Evolutionary conservation across 1,140 invertebrate species (phyloP).

Genomic region (Drosophila auraria): DNA sequence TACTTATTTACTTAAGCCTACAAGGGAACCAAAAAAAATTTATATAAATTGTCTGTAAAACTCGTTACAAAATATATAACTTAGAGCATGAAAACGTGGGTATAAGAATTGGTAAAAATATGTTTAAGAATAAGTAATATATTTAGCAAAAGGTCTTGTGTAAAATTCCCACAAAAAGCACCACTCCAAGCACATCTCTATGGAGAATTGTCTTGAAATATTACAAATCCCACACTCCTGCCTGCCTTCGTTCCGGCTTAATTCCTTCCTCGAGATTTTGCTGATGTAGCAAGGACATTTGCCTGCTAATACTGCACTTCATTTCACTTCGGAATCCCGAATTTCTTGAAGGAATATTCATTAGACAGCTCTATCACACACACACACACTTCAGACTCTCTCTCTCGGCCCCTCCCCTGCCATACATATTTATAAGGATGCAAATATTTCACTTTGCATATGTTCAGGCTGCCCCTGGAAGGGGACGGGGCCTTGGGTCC

Average conservation of each 20-base stretch:
- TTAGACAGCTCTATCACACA: conserved; percentile 59
- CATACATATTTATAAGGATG: conserved; percentile 85
- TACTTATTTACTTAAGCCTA: no score
- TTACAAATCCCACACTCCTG: conserved; percentile 2
- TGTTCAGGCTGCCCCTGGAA: conserved; percentile 40
- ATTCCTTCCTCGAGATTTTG: conserved; percentile 17
- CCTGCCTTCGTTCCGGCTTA: background rate
- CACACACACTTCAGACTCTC: background rate
- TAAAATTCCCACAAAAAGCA: no score
- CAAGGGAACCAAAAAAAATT: no score
- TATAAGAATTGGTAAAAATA: background rate
- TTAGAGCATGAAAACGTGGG: no score
- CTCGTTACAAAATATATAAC: background rate
- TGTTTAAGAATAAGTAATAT: background rate
- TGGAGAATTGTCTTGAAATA: background rate
- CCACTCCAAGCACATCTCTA: background rate
- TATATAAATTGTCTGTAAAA: no score
- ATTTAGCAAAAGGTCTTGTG: background rate
- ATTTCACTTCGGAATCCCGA: conserved; percentile 40
- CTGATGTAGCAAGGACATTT: conserved; percentile 41
- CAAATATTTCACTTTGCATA: conserved; percentile 85
- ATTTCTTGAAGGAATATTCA: conserved; percentile 78
- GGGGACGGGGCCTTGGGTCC: background rate
- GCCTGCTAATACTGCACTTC: conserved; percentile 41
- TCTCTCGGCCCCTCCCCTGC: background rate